phyloP scores from a whole-genome alignment of 2,888 invertebrate genomes.

The Saturnia japonica region DNA sequence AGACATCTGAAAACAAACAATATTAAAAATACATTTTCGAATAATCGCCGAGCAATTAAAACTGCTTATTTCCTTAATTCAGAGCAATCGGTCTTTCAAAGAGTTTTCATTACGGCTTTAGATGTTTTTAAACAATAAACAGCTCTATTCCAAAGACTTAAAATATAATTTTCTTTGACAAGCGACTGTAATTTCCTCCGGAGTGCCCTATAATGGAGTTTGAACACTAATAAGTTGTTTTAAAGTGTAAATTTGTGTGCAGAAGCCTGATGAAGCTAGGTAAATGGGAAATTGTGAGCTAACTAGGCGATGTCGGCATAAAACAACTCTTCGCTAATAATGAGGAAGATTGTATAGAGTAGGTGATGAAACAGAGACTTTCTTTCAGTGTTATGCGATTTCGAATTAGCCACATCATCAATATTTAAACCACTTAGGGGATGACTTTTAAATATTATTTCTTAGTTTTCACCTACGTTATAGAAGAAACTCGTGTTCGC shows the following conservation, averaged over 20 bases:
- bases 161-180: constrained; percentile 25
- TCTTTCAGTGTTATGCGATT: not conserved
- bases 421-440: no score
- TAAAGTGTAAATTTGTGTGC: constrained; percentile 44
- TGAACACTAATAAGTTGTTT: constrained; percentile 8
- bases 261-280: constrained; percentile 54
- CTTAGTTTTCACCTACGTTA: no score
- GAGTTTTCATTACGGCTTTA: constrained; percentile 42
- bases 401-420: no score
- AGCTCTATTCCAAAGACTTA: constrained; percentile 26
- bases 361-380: constrained; percentile 32
- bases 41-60: constrained; percentile 75
- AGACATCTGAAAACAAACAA: constrained; percentile 40
- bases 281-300: constrained; percentile 79
- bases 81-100: constrained; percentile 66
- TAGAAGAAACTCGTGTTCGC: no score
- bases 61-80: constrained; percentile 79
- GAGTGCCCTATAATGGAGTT: constrained; percentile 3
- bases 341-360: constrained; percentile 67
- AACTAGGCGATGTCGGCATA: constrained; percentile 73
- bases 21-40: constrained; percentile 55
- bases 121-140: constrained; percentile 27
- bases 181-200: constrained; percentile 38
- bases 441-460: no score
- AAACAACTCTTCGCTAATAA: constrained; percentile 81